Base-by-base conservation (phyloP, 1,140 invertebrate species). In the Scaptomyza pallida region DNA sequence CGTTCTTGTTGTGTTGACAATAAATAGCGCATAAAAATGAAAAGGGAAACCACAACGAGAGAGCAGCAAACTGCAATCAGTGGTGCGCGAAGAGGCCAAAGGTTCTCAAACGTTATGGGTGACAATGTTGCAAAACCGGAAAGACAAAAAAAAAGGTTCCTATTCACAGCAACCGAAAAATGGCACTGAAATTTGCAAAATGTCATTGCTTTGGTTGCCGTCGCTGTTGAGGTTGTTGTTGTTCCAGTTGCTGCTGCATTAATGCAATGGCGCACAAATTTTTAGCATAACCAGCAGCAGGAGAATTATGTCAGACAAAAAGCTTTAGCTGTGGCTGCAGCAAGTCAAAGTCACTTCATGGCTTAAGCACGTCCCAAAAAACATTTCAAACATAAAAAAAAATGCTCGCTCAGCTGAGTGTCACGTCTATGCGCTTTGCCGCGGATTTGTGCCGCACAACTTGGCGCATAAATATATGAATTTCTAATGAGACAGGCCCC, bases 401-500 rank as follows among this genome's bases (percentile, higher is more conserved):
- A 17, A 19, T 45, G 35, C 9, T 9, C 6, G 40, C 47, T 71
- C 45, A 44, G 55, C 65, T 64, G 48, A 75, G 75, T 61, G 75
- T 82, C 79, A 74, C 79, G 79, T 70, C 57, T 71, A 41, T 50
- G 74, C 60, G 57, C 60, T 57, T 37, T 50, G 41, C 12, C 37
- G 41, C 54, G 41, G 35, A 61, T 68, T 71, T 77, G 47, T 72
- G 65, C 45, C 50, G 61, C 69, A 60, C 75, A 83, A 78, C 63
- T 70, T 69, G 60, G 8, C 56, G 68, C 63, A 85, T 76, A 76
- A 85, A 79, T 79, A 75, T 69, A 85, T 79, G 80, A 85, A 85
- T 85, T 70, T 45, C 61, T 67, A 83, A 83, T 83, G 60, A 69
- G 72, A 44, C 59, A 48, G 23, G 15, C 47, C 40, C 56, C 19